Conservation (phyloP, 2,888 invertebrate genomes). For the Brachyopa scutellaris region DNA sequence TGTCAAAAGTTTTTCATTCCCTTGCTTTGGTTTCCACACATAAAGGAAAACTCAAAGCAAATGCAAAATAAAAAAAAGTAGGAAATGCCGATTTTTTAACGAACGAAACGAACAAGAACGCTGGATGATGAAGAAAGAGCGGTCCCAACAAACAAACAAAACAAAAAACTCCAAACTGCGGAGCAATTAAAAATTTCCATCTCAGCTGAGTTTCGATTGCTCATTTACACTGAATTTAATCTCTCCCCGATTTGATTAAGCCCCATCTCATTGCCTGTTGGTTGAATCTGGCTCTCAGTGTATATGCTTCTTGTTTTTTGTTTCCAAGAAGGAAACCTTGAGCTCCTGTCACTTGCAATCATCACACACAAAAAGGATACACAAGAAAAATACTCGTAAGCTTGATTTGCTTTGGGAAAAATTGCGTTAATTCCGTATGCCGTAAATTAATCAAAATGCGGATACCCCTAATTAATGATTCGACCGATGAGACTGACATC, state of each 20-base stretch:
- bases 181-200: slow-evolving; percentile 69
- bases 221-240: slow-evolving; percentile 70
- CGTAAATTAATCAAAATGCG: slow-evolving; percentile 62
- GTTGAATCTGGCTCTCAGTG: background rate
- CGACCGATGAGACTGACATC: slow-evolving; percentile 66
- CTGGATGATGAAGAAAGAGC: slow-evolving; percentile 24
- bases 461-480: slow-evolving; percentile 69
- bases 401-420: slow-evolving; percentile 32
- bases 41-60: slow-evolving; percentile 45
- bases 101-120: too few relatives aligned
- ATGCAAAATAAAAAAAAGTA: slow-evolving; percentile 3
- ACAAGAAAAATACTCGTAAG: slow-evolving; percentile 32
- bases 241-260: slow-evolving; percentile 48
- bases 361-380: slow-evolving; percentile 49
- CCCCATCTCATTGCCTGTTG: background rate
- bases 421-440: slow-evolving; percentile 60
- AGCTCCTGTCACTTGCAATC: slow-evolving; percentile 61
- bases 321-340: background rate
- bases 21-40: slow-evolving; percentile 31
- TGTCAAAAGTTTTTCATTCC: slow-evolving; percentile 17
- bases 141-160: background rate
- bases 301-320: slow-evolving; percentile 10
- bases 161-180: slow-evolving; percentile 5
- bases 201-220: slow-evolving; percentile 61
- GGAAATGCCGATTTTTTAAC: too few relatives aligned